A percentile compares a stretch with the other conserved stretches of the same genome.
phyloP scores from a whole-genome alignment of 2,888 invertebrate species.

The Carterocephalus palaemon region DNA sequence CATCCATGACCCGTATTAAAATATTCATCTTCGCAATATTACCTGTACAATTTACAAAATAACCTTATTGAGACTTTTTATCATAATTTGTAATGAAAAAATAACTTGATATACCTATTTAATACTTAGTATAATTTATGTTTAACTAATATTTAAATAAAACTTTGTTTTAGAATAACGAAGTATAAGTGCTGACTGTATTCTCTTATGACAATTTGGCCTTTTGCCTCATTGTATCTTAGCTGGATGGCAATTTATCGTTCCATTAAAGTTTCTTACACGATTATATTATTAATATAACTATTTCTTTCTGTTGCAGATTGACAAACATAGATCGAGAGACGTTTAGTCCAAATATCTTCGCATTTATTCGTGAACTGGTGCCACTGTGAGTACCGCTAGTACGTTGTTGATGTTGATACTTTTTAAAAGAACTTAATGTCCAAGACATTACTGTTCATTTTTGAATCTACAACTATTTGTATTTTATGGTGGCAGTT shows the following conservation, averaged over 20 bases:
- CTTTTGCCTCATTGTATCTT: too few relatives aligned
- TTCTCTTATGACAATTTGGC: too few relatives aligned
- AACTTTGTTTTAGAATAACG: too few relatives aligned
- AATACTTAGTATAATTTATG: too few relatives aligned
- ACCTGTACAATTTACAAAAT: not conserved
- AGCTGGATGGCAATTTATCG: too few relatives aligned
- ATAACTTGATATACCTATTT: too few relatives aligned
- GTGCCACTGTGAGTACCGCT: conserved; percentile 9
- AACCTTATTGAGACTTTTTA: not conserved
- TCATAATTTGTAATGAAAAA: not conserved
- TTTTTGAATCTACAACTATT: conserved; percentile 5
- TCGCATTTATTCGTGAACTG: conserved; percentile 17
- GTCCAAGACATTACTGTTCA: conserved; percentile 1
- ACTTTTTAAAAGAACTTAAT: conserved; percentile 1
- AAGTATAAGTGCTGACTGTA: too few relatives aligned
- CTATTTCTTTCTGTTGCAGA: conserved; percentile 3
- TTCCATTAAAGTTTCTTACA: too few relatives aligned
- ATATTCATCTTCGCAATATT: not conserved
- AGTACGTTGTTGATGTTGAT: not conserved
- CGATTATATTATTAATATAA: too few relatives aligned
- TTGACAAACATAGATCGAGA: conserved; percentile 2
- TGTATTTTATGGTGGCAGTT: conserved; percentile 5
- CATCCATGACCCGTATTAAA: too few relatives aligned
- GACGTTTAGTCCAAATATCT: conserved; percentile 16
- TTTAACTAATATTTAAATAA: too few relatives aligned